Evolutionary conservation across 2,113 vertebrate genomes (phyloP).

Genomic region (Silurus asotus): DNA sequence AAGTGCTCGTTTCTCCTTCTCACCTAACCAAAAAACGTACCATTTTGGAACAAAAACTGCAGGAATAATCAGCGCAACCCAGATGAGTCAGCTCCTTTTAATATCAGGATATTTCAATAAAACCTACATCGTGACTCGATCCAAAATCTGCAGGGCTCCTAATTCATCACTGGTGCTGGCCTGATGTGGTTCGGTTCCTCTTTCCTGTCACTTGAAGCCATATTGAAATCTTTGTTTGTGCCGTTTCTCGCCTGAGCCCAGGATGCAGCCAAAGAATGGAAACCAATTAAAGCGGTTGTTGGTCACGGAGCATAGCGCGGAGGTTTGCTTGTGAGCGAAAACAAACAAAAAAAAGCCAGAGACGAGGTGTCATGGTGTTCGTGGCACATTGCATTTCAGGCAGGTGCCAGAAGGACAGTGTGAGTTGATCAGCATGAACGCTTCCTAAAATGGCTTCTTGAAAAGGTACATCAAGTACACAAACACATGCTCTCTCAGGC

Average conservation of each 20-base stretch:
- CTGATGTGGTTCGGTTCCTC: not conserved
- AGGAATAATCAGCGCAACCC: not conserved
- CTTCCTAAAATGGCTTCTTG: conserved; percentile 41
- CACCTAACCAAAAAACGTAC: not conserved
- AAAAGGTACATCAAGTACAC: conserved; percentile 41
- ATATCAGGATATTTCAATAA: not conserved
- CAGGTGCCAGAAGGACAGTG: conserved; percentile 30
- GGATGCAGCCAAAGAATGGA: conserved; percentile 36
- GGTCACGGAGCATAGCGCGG: conserved; percentile 58
- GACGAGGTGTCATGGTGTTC: conserved; percentile 63
- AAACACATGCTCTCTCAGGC: not conserved
- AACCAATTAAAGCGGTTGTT: conserved; percentile 69
- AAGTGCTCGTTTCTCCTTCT: not conserved
- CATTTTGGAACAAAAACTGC: not conserved
- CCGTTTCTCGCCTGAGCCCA: not conserved
- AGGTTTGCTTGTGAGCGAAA: conserved; percentile 59
- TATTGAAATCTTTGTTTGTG: not conserved
- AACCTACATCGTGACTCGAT: not conserved
- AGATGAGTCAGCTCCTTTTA: not conserved
- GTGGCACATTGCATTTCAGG: conserved; percentile 47
- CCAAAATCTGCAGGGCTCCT: not conserved
- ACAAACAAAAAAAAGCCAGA: conserved; percentile 55
- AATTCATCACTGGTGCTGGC: not conserved
- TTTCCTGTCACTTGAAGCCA: not conserved
- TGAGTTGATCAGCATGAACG: conserved; percentile 41